A percentile compares a stretch with the other conserved stretches of the same genome.
These are phyloP conservation scores for Oryzaephilus surinamensis DNA, from an alignment of 1,140 invertebrate species.

Conservation along the genomic window DNA sequence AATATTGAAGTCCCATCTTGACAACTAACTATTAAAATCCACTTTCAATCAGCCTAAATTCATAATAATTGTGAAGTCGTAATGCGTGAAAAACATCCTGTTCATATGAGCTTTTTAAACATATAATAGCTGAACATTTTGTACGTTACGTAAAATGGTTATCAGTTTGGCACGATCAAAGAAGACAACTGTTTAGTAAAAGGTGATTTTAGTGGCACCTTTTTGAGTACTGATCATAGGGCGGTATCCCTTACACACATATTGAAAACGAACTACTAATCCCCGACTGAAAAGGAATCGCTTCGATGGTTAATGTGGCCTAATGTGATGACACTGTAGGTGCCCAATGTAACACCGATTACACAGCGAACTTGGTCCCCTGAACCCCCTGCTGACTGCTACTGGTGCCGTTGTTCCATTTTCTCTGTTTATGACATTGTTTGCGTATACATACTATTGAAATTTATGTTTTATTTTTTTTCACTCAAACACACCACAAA, in stretches of 20 bases:
- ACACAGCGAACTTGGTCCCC: slow-evolving; percentile 14
- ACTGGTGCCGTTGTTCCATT: slow-evolving; percentile 14
- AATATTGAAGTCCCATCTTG: no score
- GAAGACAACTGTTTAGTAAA: slow-evolving; percentile 12
- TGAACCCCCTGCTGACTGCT: slow-evolving; percentile 12
- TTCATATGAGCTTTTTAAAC: no score
- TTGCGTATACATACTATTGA: no score
- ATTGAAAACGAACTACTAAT: slow-evolving; percentile 15
- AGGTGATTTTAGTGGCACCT: slow-evolving; percentile 20
- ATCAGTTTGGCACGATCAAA: slow-evolving; percentile 12
- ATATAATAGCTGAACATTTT: no score
- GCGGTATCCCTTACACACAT: no score
- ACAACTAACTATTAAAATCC: no score
- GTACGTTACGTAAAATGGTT: no score
- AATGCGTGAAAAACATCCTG: no score
- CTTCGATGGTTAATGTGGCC: slow-evolving; percentile 21
- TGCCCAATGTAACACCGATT: slow-evolving; percentile 12
- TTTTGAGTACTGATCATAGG: slow-evolving; percentile 11
- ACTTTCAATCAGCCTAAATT: no score
- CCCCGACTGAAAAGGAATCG: slow-evolving; percentile 17
- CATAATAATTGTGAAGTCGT: no score
- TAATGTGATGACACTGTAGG: slow-evolving; percentile 18
- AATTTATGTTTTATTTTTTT: no score
- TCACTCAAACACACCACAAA: no score
- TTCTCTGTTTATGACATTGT: slow-evolving; percentile 14